Evolutionary conservation across 2,797 vertebrate species (phyloP).

Genomic region (Bucorvus abyssinicus): DNA sequence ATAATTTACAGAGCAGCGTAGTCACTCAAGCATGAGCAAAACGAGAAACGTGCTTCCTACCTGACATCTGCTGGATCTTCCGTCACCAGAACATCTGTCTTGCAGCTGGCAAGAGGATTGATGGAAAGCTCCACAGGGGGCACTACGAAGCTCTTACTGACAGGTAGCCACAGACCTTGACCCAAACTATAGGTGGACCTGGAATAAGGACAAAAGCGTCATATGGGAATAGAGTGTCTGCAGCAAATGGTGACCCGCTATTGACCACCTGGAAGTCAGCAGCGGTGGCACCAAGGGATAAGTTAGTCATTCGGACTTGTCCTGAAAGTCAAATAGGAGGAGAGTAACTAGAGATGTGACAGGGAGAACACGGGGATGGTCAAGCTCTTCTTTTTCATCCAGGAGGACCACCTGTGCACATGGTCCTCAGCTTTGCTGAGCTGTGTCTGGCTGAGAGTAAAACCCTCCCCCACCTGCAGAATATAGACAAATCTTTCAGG

Average conservation of each 20-base stretch:
- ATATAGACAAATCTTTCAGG: background rate
- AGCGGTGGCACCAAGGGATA: background rate
- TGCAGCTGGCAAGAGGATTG: constrained; percentile 97
- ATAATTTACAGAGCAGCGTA: background rate
- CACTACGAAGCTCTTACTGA: constrained; percentile 98
- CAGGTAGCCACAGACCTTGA: constrained; percentile 97
- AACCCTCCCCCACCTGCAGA: background rate
- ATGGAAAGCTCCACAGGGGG: constrained; percentile 97
- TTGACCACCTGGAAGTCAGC: background rate
- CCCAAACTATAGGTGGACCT: constrained; percentile 97
- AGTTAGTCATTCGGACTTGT: background rate
- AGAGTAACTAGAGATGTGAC: background rate
- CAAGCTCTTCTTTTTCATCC: background rate
- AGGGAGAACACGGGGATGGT: background rate
- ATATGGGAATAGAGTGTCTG: background rate
- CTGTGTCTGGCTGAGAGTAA: accelerated
- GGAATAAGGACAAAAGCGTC: constrained; percentile 37
- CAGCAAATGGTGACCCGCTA: background rate
- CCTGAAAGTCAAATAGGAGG: background rate
- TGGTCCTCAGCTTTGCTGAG: background rate
- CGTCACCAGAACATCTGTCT: constrained; percentile 95
- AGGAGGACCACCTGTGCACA: background rate
- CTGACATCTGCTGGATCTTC: constrained; percentile 98
- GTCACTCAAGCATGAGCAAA: background rate
- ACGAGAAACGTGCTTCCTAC: constrained; percentile 76